Evolutionary conservation across 2,888 invertebrate genomes (phyloP), one percentile per base, ranked within the genome.

Genomic region (Orthosia gracilis): DNA sequence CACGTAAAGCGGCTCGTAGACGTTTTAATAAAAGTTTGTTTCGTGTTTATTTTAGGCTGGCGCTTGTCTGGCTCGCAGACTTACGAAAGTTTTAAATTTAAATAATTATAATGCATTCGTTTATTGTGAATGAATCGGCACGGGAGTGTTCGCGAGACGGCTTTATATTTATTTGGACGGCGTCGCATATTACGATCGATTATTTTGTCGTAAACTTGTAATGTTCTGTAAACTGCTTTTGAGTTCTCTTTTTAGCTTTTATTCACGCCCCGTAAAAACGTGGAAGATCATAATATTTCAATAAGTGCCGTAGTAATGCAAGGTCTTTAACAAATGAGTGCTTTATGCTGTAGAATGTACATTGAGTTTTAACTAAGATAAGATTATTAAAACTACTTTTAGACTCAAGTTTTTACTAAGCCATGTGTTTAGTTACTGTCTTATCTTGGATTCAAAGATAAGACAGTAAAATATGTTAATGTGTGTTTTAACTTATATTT

Each of bases 1-100:
- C 92, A 92, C 93, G 93, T 92, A 89, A 88, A 84, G 76, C 86
- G 73, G 69, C 61, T 77, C 85, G 90, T 90, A 92, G 91, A 92
- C 87, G 87, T 90, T 93, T 90, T 92, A 92, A 91, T 93, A 91
- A 91, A 92, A 93, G 88, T 94, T 93, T 92, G 92, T 92, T 90
- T 90, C 85, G 88, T 92, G 92, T 94, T 93, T 92, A 93, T 92
- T 92, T 92, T 90, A 90, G 90, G 88, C 85, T 82, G 87, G 79
- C 88, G 90, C 88, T 89, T 88, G 92, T 91, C 91, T 91, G 90
- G 87, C 85, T 65, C 65, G 69, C 69, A 85, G 78, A 82, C 79
- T 88, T 88, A 89, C 88, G 89, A 89, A 88, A 87, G 88, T 90
- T 88, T 91, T 88, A 90, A 89, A 92, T 91, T 91, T 92, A 89